Conservation (phyloP, 1,140 invertebrate species). For the Pygmarrhopalites habei region DNA sequence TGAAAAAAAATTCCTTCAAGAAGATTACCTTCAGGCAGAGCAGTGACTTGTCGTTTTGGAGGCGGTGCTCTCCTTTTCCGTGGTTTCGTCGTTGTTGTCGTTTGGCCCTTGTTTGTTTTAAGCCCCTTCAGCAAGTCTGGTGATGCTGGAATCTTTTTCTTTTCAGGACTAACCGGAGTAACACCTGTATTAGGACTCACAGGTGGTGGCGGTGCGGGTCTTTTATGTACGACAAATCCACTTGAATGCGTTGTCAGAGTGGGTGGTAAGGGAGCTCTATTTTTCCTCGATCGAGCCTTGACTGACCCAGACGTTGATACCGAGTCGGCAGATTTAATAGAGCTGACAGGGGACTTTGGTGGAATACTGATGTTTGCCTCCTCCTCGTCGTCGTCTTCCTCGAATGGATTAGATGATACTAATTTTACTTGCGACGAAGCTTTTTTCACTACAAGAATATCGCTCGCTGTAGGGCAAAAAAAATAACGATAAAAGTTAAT, state of each 20-base stretch:
- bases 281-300: slow-evolving; percentile 44
- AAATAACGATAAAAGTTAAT: too few relatives aligned
- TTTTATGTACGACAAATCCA: slow-evolving; percentile 15
- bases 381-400: slow-evolving; percentile 53
- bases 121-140: slow-evolving; percentile 24
- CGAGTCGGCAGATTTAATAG: neutral
- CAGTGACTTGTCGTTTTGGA: slow-evolving; percentile 29
- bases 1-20: too few relatives aligned
- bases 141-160: slow-evolving; percentile 29
- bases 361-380: neutral
- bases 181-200: neutral
- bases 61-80: slow-evolving; percentile 40
- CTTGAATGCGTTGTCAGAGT: slow-evolving; percentile 33
- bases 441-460: slow-evolving; percentile 3
- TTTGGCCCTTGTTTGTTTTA: slow-evolving; percentile 14
- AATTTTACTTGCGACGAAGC: neutral
- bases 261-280: slow-evolving; percentile 53
- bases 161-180: neutral
- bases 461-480: too few relatives aligned
- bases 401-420: slow-evolving; percentile 34
- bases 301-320: slow-evolving; percentile 17
- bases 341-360: slow-evolving; percentile 3
- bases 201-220: slow-evolving; percentile 38
- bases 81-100: slow-evolving; percentile 12
- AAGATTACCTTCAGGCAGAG: slow-evolving; percentile 61